A percentile compares a stretch with the other conserved stretches of the same genome.
phyloP scores from a whole-genome alignment of 2,888 invertebrate species.

The Caenorhabditis sinica region DNA sequence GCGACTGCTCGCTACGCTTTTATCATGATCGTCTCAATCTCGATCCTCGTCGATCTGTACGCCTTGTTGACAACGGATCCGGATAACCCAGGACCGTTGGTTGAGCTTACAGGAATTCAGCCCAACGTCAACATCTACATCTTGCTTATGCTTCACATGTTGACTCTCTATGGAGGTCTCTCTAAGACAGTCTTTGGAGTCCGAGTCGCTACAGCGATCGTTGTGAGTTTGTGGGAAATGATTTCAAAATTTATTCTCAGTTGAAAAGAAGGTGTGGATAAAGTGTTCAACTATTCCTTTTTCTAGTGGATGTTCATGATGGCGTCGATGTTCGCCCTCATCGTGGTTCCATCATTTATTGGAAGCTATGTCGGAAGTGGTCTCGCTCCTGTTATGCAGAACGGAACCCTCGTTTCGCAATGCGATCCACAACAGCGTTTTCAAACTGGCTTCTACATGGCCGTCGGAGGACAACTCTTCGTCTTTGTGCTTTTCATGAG shows the following conservation, averaged over 20 bases:
- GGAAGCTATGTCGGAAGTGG: constrained; percentile 21
- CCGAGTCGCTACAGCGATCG: constrained; percentile 18
- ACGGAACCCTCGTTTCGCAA: no score
- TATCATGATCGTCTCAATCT: background rate
- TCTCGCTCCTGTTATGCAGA: background rate
- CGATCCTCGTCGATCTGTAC: background rate
- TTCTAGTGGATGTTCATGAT: constrained; percentile 40
- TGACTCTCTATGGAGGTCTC: constrained; percentile 16
- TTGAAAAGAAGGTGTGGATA: no score
- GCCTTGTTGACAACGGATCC: background rate
- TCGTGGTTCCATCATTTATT: constrained; percentile 23
- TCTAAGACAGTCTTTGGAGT: constrained; percentile 19
- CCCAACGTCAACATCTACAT: constrained; percentile 17
- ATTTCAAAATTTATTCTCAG: no score
- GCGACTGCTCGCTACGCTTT: background rate
- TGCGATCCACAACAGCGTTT: background rate
- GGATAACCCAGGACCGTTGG: background rate
- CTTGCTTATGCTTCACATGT: constrained; percentile 1
- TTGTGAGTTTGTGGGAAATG: constrained; percentile 12
- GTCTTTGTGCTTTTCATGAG: constrained; percentile 15
- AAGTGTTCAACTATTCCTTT: background rate
- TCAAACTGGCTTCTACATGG: constrained; percentile 28
- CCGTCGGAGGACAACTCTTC: constrained; percentile 15
- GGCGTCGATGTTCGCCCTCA: background rate
- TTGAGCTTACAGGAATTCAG: constrained; percentile 4